Conservation (phyloP, 2,888 invertebrate genomes). For the Amphipyra tragopoginis region DNA sequence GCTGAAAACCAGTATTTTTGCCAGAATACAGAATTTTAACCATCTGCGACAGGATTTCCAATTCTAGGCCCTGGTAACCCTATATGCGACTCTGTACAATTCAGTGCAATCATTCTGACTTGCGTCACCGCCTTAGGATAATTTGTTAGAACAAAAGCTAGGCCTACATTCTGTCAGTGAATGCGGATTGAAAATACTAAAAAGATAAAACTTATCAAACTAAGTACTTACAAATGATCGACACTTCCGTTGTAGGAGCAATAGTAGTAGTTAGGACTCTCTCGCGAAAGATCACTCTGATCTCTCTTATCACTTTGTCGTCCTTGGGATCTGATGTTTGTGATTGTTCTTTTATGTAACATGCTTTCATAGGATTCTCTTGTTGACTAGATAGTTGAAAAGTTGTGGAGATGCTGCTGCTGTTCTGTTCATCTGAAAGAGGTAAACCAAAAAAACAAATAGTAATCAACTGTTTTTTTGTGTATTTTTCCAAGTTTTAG, state of each 20-base stretch:
- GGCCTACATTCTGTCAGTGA: too few species aligned
- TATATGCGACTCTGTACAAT: too few species aligned
- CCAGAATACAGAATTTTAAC: too few species aligned
- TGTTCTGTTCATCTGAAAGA: conserved; percentile 1
- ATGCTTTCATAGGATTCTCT: background rate
- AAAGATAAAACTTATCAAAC: background rate
- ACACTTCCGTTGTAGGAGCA: background rate
- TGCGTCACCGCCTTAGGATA: too few species aligned
- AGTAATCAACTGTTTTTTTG: too few species aligned
- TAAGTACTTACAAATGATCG: background rate
- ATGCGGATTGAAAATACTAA: too few species aligned
- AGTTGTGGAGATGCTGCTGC: background rate
- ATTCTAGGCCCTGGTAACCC: too few species aligned
- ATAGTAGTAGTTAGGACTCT: background rate
- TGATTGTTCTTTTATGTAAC: conserved; percentile 4
- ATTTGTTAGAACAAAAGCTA: too few species aligned
- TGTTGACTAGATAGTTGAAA: accelerated
- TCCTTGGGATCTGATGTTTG: accelerated
- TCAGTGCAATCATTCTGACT: too few species aligned
- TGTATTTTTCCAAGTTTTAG: too few species aligned
- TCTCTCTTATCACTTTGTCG: accelerated
- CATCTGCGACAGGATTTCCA: too few species aligned
- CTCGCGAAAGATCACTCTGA: conserved; percentile 15
- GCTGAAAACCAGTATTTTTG: too few species aligned
- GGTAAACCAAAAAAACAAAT: background rate